Base-by-base conservation (phyloP, 2,113 vertebrate genomes). In the Poicephalus gulielmi region DNA sequence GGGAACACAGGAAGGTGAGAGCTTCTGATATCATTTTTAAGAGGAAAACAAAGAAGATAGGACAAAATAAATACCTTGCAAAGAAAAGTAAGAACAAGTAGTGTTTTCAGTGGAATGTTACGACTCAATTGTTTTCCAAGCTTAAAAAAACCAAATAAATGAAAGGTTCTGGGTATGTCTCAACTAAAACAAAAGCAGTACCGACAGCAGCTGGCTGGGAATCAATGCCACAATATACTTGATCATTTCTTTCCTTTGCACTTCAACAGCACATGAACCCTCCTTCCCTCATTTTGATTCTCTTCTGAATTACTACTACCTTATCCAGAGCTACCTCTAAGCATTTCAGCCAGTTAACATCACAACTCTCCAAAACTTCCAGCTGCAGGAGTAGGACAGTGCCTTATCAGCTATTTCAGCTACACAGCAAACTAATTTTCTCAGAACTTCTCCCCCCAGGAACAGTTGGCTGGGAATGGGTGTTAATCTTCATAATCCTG, bases 401-500 rank as follows among this genome's bases (percentile, higher is more conserved):
- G 46, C 27, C 37, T 69, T 68, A 89, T 57, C 64, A 39, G 50
- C 55, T 64, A 74, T 79, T 96, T 96, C 78, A 76, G 88, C 81
- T 22, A 76, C 43, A 91, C 64, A 94, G 75, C 63, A 86, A 94
- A 95, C 31, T 53, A 13, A 30, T 89, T 92, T 87, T 66, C 94
- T 90, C 89, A 87, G 88, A 90, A 91, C 33, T 83, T 90, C 84
- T 89, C 37, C 43, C 55, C 83, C 74, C 47, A 55, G 73, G 69
- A 97, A 79, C 78, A 70, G 55, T 24, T 96, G 79, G 86, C 66
- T 90, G 87, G 92, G 94, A 97, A 97, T 77, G 86, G 88, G 88
- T 95, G 89, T 85, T 97, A 97, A 97, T 96, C 95, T 97, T 88
- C 79, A 81, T 97, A 97, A 97, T 97, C 96, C 91, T 30, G 67